Evolutionary conservation across 2,888 invertebrate species (phyloP).

Genomic region (Drosophila koepferae): DNA sequence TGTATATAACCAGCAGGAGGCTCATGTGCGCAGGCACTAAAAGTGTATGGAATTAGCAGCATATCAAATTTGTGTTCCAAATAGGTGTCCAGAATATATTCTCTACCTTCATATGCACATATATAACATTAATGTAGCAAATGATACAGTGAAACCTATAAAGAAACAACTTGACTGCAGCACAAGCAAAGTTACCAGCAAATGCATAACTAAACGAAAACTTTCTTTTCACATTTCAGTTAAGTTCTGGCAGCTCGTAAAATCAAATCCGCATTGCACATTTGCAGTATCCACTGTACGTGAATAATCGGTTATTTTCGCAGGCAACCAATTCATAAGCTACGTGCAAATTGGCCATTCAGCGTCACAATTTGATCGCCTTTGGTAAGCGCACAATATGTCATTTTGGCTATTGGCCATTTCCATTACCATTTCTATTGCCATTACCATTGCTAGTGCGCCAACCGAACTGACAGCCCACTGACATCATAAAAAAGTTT

Average conservation of each 20-base stretch:
- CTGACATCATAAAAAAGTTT: slow-evolving; percentile 57
- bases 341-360: slow-evolving; percentile 47
- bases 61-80: no score
- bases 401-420: slow-evolving; percentile 47
- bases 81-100: background rate
- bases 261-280: slow-evolving; percentile 15
- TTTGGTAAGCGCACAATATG: slow-evolving; percentile 43
- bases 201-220: background rate
- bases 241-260: slow-evolving; percentile 5
- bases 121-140: background rate
- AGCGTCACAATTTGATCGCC: slow-evolving; percentile 17
- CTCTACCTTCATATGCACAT: background rate
- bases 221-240: background rate
- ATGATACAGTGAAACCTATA: background rate
- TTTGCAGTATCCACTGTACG: slow-evolving; percentile 13
- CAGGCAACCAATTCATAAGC: slow-evolving; percentile 16
- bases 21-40: background rate
- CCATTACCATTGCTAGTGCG: slow-evolving; percentile 20
- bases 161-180: background rate
- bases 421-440: slow-evolving; percentile 48
- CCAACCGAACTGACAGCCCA: slow-evolving; percentile 37
- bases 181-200: background rate
- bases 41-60: background rate
- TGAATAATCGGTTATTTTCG: slow-evolving; percentile 36
- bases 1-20: background rate